Base-by-base conservation (phyloP, 1,140 invertebrate genomes). In the Aphaenogaster rudis region DNA sequence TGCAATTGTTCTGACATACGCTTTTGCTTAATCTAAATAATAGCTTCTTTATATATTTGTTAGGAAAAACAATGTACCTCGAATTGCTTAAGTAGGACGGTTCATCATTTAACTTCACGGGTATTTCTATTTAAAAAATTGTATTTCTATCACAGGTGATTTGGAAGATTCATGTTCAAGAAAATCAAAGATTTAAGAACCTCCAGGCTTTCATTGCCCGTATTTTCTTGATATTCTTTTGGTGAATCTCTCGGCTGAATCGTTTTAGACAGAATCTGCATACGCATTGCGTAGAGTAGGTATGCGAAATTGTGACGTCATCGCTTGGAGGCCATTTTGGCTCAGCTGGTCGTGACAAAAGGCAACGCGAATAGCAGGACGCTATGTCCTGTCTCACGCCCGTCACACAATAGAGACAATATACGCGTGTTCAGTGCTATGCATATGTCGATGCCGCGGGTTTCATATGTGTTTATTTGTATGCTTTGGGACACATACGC, bases 291-390 rank as follows among this genome's bases (percentile, higher is more conserved):
- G 69, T 81, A 61, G 52, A 69, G 82, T 28, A 28, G 28, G 28
- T 86, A 90, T 63, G 72, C 86, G 92, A 91, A 88, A 91, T 93
- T 86, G 90, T 95, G 93, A 95, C 94, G 93, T 95, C 93, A 94
- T 85, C 48, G 28, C 42, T 33, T 74, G 92, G 94, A 92, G 93
- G 95, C 95, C 94, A 95, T 95, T 95, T 95, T 95, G 94, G 93
- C 94, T 95, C 94, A 94, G 94, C 93, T 94, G 93, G 93, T 94
- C 86, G 87, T 92, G 90, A 94, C 94, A 95, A 95, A 94, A 92
- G 93, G 90, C 90, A 63, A 64, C 81, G 92, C 86, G 92, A 92
- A 87, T 91, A 92, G 91, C 89, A 91, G 94, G 91, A 94, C 94
- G 94, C 94, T 94, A 94, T 95, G 93, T 94, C 93, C 93, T 91